Evolutionary conservation across 1,140 invertebrate genomes (phyloP).

Genomic region (Telenomus remus): DNA sequence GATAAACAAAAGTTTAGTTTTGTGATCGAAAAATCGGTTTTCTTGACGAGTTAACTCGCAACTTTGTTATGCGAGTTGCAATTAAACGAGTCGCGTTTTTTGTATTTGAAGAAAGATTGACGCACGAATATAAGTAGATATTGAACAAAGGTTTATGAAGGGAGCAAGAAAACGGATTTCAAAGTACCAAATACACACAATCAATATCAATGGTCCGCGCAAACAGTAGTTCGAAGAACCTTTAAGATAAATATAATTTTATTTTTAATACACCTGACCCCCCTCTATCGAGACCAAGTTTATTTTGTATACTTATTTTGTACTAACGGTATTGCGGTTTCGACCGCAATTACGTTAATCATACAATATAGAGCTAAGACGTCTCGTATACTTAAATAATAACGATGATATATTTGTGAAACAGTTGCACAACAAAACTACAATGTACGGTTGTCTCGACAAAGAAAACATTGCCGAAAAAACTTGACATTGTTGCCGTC

Average conservation of each 20-base stretch:
- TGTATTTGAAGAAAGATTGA: no score
- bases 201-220: constrained; percentile 66
- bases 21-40: constrained; percentile 37
- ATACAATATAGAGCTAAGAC: constrained; percentile 51
- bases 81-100: no score
- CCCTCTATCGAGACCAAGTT: constrained; percentile 63
- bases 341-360: constrained; percentile 38
- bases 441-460: constrained; percentile 40
- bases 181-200: constrained; percentile 66
- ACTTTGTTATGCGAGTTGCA: not conserved
- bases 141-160: not conserved
- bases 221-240: constrained; percentile 67
- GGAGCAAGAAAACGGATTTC: constrained; percentile 34
- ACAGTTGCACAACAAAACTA: constrained; percentile 35
- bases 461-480: constrained; percentile 44
- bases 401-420: constrained; percentile 43
- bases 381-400: constrained; percentile 51
- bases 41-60: constrained; percentile 18
- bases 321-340: constrained; percentile 48
- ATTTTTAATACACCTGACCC: constrained; percentile 66
- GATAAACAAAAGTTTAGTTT: constrained; percentile 55
- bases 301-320: constrained; percentile 65
- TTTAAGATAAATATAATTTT: constrained; percentile 65
- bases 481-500: constrained; percentile 33
- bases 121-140: no score